A percentile compares a stretch with the other conserved stretches of the same genome.
These are phyloP conservation scores for Mellilla xanthometata DNA, from an alignment of 2,888 invertebrate species.

Conservation along the genomic window DNA sequence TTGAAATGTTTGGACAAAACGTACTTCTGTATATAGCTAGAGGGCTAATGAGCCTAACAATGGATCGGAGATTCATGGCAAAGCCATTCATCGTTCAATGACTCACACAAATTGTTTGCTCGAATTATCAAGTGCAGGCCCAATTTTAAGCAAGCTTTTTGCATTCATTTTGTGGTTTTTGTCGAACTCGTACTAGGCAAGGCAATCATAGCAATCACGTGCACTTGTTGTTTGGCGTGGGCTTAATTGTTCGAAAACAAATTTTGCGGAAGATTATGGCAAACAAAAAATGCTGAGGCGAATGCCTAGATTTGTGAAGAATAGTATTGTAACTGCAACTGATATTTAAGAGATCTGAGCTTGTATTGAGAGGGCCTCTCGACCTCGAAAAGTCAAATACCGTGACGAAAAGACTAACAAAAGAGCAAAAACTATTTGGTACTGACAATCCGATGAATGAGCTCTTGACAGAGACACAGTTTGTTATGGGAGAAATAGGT, in stretches of 20 bases:
- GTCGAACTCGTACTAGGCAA: conserved; percentile 24
- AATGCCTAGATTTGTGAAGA: conserved; percentile 29
- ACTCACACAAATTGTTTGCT: conserved; percentile 55
- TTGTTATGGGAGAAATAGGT: conserved; percentile 38
- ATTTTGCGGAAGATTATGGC: conserved; percentile 36
- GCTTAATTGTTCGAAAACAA: conserved; percentile 32
- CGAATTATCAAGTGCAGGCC: conserved; percentile 54
- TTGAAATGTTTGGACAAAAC: conserved; percentile 30
- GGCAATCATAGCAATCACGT: conserved; percentile 43
- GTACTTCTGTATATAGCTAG: conserved; percentile 42
- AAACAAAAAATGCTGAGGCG: conserved; percentile 23
- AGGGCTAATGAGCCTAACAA: conserved; percentile 41
- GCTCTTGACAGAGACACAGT: conserved; percentile 39
- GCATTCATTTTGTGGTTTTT: conserved; percentile 39
- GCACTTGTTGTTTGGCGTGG: conserved; percentile 40
- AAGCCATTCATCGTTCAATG: conserved; percentile 43
- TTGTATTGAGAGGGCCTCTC: conserved; percentile 47
- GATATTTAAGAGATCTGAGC: conserved; percentile 38
- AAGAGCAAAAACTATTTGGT: conserved; percentile 45
- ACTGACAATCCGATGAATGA: conserved; percentile 40
- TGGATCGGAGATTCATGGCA: conserved; percentile 31
- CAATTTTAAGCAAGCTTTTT: conserved; percentile 51
- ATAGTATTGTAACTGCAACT: conserved; percentile 29
- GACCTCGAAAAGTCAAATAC: conserved; percentile 51
- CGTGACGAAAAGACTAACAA: conserved; percentile 57